These are phyloP conservation scores for Chionomys nivalis DNA, from an alignment of 2,113 vertebrate species.

Conservation along the genomic window DNA sequence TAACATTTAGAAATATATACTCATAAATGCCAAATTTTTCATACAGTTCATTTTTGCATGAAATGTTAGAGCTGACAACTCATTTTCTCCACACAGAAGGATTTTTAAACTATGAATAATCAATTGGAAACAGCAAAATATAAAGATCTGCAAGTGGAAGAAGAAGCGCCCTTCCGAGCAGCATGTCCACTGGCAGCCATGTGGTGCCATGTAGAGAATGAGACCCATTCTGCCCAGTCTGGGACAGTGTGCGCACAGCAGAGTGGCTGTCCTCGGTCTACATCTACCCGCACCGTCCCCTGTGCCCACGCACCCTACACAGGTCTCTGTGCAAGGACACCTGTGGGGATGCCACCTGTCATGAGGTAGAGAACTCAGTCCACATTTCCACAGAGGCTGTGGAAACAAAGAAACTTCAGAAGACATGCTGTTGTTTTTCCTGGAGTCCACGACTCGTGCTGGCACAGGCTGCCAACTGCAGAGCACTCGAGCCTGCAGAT, in stretches of 20 bases:
- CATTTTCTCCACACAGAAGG: background rate
- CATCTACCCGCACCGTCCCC: background rate
- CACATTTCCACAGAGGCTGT: background rate
- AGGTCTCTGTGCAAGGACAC: background rate
- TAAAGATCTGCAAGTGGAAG: background rate
- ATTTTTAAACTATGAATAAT: background rate
- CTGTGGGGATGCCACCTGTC: background rate
- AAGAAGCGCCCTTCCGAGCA: background rate
- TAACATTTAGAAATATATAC: conserved; percentile 1
- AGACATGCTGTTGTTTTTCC: background rate
- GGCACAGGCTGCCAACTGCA: background rate
- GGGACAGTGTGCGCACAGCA: fast-evolving
- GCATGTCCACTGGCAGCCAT: background rate
- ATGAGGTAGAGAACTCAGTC: background rate
- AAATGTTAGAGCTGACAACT: background rate
- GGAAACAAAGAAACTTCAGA: conserved; percentile 20
- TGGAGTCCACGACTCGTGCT: background rate
- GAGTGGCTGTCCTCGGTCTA: background rate
- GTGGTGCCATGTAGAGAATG: background rate
- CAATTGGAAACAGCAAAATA: background rate
- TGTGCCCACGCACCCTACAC: background rate
- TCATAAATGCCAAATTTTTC: background rate
- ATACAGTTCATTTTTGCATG: background rate
- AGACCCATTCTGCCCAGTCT: background rate
- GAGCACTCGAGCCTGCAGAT: background rate